These are phyloP conservation scores for Caenorhabditis angaria DNA, from an alignment of 2,888 invertebrate species.

Conservation along the genomic window DNA sequence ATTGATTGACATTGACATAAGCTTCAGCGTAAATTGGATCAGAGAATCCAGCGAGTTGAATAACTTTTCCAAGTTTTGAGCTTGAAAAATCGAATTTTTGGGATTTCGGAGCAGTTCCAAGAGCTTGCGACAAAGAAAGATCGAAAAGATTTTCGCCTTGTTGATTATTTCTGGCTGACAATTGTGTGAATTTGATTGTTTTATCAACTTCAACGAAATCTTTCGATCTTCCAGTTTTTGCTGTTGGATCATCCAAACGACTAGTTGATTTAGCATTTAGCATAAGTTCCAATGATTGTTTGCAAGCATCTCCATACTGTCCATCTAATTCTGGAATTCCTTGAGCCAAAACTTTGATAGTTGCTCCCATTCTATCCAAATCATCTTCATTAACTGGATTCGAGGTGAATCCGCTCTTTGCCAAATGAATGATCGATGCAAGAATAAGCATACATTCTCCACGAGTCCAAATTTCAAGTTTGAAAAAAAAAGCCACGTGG, in stretches of 20 bases:
- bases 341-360: constrained; percentile 75
- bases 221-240: constrained; percentile 19
- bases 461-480: too few relatives aligned
- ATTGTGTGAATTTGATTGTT: constrained; percentile 84
- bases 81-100: constrained; percentile 74
- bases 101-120: constrained; percentile 70
- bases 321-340: constrained; percentile 79
- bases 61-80: constrained; percentile 75
- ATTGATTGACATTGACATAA: constrained; percentile 96
- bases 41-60: constrained; percentile 96
- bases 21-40: constrained; percentile 99
- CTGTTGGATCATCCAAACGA: constrained; percentile 54
- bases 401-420: constrained; percentile 78
- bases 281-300: constrained; percentile 85
- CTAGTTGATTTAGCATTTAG: constrained; percentile 74
- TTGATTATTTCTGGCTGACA: constrained; percentile 75
- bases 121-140: constrained; percentile 83
- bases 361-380: constrained; percentile 77
- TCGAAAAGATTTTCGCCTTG: constrained; percentile 85
- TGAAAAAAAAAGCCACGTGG: too few relatives aligned
- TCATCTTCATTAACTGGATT: constrained; percentile 89
- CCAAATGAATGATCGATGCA: constrained; percentile 85
- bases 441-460: constrained; percentile 88
- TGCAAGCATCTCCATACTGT: constrained; percentile 84
- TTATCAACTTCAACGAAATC: constrained; percentile 79